Base-by-base conservation (phyloP, 1,140 invertebrate species). In the Brachionus paranguensis region DNA sequence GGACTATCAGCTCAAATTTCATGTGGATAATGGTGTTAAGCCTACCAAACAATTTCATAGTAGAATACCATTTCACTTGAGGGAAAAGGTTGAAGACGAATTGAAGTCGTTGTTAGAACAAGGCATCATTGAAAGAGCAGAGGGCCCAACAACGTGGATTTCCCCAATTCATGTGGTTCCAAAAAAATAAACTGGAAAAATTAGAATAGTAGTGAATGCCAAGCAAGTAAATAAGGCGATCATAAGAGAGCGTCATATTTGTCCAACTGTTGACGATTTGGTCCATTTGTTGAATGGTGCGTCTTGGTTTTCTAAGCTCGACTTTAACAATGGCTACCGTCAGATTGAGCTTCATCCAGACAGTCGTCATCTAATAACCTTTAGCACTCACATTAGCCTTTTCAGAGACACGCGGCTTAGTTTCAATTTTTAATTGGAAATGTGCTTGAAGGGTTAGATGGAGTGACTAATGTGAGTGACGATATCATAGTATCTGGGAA, bases 61-160 rank as follows among this genome's bases (percentile, higher is more conserved):
- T 41, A 68, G 65, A 33, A 68, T 68, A 68, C 65, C 65, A 0
- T 33, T 68, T 33, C 65, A 68, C n/a, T 33, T 68, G 27, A 33
- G 60, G 27, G 27, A 65, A 24, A 8, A 27, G 33, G 65, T 68
- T 33, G 27, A 68, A 17, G 65, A 68, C 11, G 65, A 68, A 68
- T 33, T 68, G 11, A 33, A 68, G 65, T 68, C 65, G 11, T 41
- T 85, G 1, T 45, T 70, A 33, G 64, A 86, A 29, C 41, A 79
- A 24, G 86, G 85, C 17, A 84, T 88, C n/a, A 86, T 88, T 41
- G 86, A 86, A 79, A 85, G 72, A 14, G 84, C 85, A 17, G 79
- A 70, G 4, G 86, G 85, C 10, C 85, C 87, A 2, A 87, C 86
- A 20, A 86, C 86, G 11, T 88, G 86, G 87, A 86, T 87, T 10